A percentile compares a stretch with the other conserved stretches of the same genome.
Conservation (phyloP, 2,888 invertebrate genomes). For the Epinotia ramella region DNA sequence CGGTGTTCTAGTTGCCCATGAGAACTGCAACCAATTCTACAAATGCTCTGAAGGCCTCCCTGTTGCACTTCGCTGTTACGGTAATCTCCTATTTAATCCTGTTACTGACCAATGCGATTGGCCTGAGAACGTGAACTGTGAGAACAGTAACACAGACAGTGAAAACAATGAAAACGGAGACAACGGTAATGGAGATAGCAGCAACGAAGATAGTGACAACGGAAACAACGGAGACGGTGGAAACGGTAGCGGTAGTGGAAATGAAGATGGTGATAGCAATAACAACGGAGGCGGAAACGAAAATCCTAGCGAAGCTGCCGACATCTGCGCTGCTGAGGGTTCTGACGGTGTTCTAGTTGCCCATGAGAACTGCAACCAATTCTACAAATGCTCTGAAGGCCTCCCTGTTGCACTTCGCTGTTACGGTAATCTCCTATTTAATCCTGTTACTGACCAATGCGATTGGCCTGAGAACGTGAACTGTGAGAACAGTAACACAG, state of each 20-base stretch:
- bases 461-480: conserved; percentile 61
- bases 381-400: conserved; percentile 56
- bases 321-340: conserved; percentile 51
- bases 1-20: conserved; percentile 54
- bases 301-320: conserved; percentile 48
- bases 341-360: conserved; percentile 56
- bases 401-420: conserved; percentile 51
- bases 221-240: conserved; percentile 45
- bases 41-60: conserved; percentile 53
- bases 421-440: conserved; percentile 51
- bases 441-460: conserved; percentile 53
- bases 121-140: conserved; percentile 41
- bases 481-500: conserved; percentile 56
- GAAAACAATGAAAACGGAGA: conserved; percentile 28
- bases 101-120: conserved; percentile 42
- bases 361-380: conserved; percentile 60
- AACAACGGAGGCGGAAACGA: conserved; percentile 12
- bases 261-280: too few relatives aligned
- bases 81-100: conserved; percentile 53
- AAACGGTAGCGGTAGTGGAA: too few relatives aligned
- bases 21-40: conserved; percentile 61
- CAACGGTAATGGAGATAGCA: background rate
- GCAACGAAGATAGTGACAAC: conserved; percentile 37
- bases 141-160: conserved; percentile 47
- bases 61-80: conserved; percentile 50